These are phyloP conservation scores for Epirrhoe tristata DNA, from an alignment of 2,888 invertebrate genomes.

Conservation along the genomic window DNA sequence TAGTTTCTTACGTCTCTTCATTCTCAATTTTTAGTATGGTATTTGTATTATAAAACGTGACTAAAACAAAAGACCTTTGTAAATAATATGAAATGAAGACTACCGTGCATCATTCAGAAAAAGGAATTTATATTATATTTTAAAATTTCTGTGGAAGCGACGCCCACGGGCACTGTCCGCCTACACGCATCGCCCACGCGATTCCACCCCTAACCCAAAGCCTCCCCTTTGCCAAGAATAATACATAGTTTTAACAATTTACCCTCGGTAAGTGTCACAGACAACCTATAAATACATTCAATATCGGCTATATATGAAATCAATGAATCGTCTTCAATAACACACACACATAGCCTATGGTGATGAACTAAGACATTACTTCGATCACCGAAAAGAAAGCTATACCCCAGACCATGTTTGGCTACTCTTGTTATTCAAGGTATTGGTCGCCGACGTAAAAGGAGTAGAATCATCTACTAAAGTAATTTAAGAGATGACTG, in stretches of 20 bases:
- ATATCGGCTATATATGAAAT: slow-evolving; percentile 8
- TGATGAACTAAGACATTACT: background rate
- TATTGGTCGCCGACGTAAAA: too few relatives aligned
- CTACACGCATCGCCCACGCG: slow-evolving; percentile 48
- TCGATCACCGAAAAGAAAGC: background rate
- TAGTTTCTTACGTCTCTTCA: too few relatives aligned
- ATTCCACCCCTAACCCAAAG: slow-evolving; percentile 25
- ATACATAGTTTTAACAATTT: slow-evolving; percentile 18
- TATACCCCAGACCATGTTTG: too few relatives aligned
- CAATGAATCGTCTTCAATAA: slow-evolving; percentile 9
- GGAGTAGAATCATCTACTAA: too few relatives aligned
- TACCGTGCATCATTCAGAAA: slow-evolving; percentile 7
- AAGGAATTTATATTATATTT: slow-evolving; percentile 39
- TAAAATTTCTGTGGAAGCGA: slow-evolving; percentile 34
- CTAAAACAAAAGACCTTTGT: slow-evolving; percentile 2
- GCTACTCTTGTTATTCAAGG: too few relatives aligned
- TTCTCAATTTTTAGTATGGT: too few relatives aligned
- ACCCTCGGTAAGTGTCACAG: slow-evolving; percentile 1
- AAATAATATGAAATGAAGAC: slow-evolving; percentile 2
- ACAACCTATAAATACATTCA: background rate
- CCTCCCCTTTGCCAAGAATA: slow-evolving; percentile 33
- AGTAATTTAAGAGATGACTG: too few relatives aligned
- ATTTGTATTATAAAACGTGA: too few relatives aligned
- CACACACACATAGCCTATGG: background rate
- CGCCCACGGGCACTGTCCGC: slow-evolving; percentile 54